A percentile compares a stretch with the other conserved stretches of the same genome.
Conservation (phyloP, 2,888 invertebrate species). For the Agrochola litura region DNA sequence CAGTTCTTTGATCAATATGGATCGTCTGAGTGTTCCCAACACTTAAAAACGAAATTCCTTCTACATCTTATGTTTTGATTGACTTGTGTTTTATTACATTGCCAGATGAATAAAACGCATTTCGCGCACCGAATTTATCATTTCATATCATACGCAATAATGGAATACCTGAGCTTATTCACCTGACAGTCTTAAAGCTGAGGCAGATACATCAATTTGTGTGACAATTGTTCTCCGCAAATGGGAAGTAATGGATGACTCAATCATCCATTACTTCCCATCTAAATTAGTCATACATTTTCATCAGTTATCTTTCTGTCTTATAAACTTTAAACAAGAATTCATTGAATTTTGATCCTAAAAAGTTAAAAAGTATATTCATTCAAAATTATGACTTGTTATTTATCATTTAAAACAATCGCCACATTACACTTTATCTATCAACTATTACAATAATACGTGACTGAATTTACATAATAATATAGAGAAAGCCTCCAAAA, state of each 20-base stretch:
- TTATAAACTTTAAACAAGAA: neutral
- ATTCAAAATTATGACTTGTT: no score
- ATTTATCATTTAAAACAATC: no score
- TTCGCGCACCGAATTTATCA: neutral
- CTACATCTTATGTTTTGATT: neutral
- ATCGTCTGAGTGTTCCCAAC: neutral
- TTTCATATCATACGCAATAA: slow-evolving; percentile 5
- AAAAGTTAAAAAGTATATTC: neutral
- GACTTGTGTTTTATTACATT: neutral
- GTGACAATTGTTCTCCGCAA: neutral
- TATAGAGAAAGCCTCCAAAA: no score
- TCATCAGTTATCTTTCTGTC: neutral
- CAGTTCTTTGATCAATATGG: no score
- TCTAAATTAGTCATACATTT: neutral
- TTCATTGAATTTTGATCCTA: neutral
- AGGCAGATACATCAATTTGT: neutral
- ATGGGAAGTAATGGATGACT: no score
- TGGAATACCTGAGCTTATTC: neutral
- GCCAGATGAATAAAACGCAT: neutral
- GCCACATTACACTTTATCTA: no score
- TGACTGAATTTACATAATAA: no score
- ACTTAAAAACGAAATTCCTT: neutral
- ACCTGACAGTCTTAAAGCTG: neutral
- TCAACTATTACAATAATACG: no score
- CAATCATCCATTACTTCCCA: neutral